Conservation (phyloP, 2,888 invertebrate genomes). For the Meiosimyza platycephala region DNA sequence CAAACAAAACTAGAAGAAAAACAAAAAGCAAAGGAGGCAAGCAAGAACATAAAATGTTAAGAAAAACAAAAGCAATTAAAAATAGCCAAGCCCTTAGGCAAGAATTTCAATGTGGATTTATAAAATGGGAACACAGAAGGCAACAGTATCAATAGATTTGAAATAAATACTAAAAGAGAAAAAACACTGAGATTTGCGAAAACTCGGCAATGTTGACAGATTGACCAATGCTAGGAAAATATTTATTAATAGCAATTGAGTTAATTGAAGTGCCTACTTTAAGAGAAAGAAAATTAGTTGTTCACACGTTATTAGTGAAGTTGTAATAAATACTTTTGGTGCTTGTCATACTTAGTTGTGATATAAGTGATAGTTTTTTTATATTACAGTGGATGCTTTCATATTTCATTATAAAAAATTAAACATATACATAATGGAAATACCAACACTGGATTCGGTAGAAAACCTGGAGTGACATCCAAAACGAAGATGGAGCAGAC, state of each 20-base stretch:
- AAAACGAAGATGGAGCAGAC: too few relatives aligned
- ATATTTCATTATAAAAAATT: too few relatives aligned
- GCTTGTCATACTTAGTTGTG: too few relatives aligned
- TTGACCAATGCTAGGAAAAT: not conserved
- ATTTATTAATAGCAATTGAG: not conserved
- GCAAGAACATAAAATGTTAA: not conserved
- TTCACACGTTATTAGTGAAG: too few relatives aligned
- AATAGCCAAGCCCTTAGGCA: slow-evolving; percentile 43
- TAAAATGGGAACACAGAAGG: slow-evolving; percentile 6
- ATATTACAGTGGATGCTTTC: too few relatives aligned
- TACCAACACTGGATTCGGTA: too few relatives aligned
- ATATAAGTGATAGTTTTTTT: too few relatives aligned
- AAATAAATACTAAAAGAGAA: not conserved
- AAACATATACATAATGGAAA: too few relatives aligned
- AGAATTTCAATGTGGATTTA: not conserved
- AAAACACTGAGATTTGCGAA: not conserved
- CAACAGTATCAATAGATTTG: not conserved
- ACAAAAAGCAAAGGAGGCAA: not conserved
- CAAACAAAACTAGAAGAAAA: not conserved
- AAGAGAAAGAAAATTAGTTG: too few relatives aligned
- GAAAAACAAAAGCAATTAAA: slow-evolving; percentile 40
- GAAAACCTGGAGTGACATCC: too few relatives aligned
- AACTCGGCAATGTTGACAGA: not conserved
- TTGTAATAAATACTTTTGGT: too few relatives aligned
- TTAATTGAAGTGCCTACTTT: too few relatives aligned